Percentiles rank a stretch among this genome's conserved stretches.
These are phyloP conservation scores for Micoletzkya japonica DNA, from an alignment of 2,888 invertebrate species.

Conservation along the genomic window DNA sequence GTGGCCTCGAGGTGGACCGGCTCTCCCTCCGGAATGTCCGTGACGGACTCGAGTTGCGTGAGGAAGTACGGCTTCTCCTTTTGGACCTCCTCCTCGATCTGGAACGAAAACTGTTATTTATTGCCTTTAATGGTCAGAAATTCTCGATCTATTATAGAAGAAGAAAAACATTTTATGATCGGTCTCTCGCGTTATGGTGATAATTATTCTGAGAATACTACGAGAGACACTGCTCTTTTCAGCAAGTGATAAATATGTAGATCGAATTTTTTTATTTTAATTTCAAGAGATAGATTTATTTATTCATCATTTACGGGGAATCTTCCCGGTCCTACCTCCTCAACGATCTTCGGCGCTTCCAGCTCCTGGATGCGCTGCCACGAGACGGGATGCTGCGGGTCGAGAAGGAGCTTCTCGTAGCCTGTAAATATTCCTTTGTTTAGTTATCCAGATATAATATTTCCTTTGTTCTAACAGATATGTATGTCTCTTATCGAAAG, in stretches of 20 bases:
- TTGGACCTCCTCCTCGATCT: constrained; percentile 73
- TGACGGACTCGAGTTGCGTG: constrained; percentile 87
- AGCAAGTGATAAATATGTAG: too few species aligned
- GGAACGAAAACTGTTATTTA: constrained; percentile 73
- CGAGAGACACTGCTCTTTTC: too few species aligned
- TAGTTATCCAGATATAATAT: background rate
- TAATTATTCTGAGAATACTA: too few species aligned
- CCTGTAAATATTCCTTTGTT: constrained; percentile 34
- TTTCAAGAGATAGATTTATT: background rate
- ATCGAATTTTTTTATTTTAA: background rate
- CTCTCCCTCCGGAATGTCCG: constrained; percentile 81
- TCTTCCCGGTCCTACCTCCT: constrained; percentile 3
- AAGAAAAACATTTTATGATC: too few species aligned
- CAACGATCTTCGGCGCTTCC: constrained; percentile 51
- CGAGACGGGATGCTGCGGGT: constrained; percentile 91
- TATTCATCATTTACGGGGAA: background rate
- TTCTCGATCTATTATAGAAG: too few species aligned
- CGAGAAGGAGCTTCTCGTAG: constrained; percentile 65
- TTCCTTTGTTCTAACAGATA: background rate
- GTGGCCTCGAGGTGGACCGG: constrained; percentile 93
- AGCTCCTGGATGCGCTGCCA: constrained; percentile 79
- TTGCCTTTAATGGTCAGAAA: constrained; percentile 74
- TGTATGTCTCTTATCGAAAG: background rate
- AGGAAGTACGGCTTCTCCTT: constrained; percentile 69
- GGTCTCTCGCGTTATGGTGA: too few species aligned